Base-by-base conservation (phyloP, 1,140 invertebrate genomes). In the Danaus melanippus region DNA sequence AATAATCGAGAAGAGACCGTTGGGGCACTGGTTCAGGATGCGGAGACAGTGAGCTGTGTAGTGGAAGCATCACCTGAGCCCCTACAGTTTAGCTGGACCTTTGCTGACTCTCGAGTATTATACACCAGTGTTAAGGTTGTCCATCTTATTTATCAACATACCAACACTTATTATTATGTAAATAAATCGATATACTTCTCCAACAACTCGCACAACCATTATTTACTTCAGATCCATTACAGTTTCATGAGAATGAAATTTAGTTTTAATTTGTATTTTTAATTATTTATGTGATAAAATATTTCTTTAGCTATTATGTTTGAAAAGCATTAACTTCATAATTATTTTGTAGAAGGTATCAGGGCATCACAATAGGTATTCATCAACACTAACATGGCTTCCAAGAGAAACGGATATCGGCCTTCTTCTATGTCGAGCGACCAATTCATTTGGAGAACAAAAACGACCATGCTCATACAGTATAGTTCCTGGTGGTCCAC, bases 41-140 rank as follows among this genome's bases (percentile, higher is more conserved):
- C 76, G 2, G 81, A 82, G 48, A 77, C 73, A 1, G 61, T 77
- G 8, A 67, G 71, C 0, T 84, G 80, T 43, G 54, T 67, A 6
- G 78, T 82, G 10, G 79, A 80, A 10, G 70, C 77, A 0, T 68
- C 73, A 0, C 79, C 79, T 2, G 74, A 73, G 21, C 81, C 79
- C 0, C 21, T 76, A 46, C 79, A 82, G 61, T 80, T 82, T 52
- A 80, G 70, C 53, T 84, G 81, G 79, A 82, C 74, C 9, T 80
- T 84, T 48, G 66, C 76, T n/a, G 74, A 84, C 49, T 74, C 73
- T 1, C 73, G 67, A 39, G 80, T 71, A 7, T 15, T 84, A 8
- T 82, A 80, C 32, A 82, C 77, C n/a, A 72, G 70, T 21, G 68
- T 74, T 8, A 76, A 74, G 58, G 79, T 83, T 53, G 7, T 32